A percentile compares a stretch with the other conserved stretches of the same genome.
Conservation (phyloP, 1,140 invertebrate species). For the Drosophila subpulchrella region DNA sequence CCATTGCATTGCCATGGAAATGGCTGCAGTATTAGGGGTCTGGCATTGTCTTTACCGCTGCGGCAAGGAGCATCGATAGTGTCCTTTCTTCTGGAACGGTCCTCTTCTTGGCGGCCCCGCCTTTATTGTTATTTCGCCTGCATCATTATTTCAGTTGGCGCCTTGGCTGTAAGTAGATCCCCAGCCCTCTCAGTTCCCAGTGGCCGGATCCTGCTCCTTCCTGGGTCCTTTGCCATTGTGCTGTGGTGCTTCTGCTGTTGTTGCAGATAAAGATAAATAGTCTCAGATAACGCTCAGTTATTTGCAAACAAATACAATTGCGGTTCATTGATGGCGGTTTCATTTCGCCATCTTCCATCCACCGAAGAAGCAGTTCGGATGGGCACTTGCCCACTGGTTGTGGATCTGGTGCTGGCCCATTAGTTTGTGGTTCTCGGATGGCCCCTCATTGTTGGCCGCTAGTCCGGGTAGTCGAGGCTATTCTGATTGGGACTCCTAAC, state of each 20-base stretch:
- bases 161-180: slow-evolving; percentile 54
- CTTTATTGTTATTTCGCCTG: slow-evolving; percentile 81
- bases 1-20: slow-evolving; percentile 37
- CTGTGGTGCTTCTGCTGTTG: slow-evolving; percentile 44
- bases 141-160: slow-evolving; percentile 81
- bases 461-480: slow-evolving; percentile 9
- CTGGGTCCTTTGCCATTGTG: slow-evolving; percentile 65
- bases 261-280: slow-evolving; percentile 83
- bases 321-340: slow-evolving; percentile 81
- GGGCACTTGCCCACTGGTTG: slow-evolving; percentile 3
- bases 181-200: slow-evolving; percentile 17
- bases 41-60: slow-evolving; percentile 54
- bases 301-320: slow-evolving; percentile 83
- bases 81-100: slow-evolving; percentile 11
- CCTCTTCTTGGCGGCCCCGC: slow-evolving; percentile 26
- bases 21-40: slow-evolving; percentile 22
- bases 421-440: slow-evolving; percentile 50
- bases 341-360: slow-evolving; percentile 37
- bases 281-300: slow-evolving; percentile 80
- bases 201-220: neutral
- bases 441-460: neutral
- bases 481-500: slow-evolving; percentile 8
- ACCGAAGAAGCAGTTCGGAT: slow-evolving; percentile 12
- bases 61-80: slow-evolving; percentile 33
- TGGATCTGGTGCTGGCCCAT: slow-evolving; percentile 28